phyloP scores from a whole-genome alignment of 2,113 vertebrate species.

The Delphinapterus leucas region DNA sequence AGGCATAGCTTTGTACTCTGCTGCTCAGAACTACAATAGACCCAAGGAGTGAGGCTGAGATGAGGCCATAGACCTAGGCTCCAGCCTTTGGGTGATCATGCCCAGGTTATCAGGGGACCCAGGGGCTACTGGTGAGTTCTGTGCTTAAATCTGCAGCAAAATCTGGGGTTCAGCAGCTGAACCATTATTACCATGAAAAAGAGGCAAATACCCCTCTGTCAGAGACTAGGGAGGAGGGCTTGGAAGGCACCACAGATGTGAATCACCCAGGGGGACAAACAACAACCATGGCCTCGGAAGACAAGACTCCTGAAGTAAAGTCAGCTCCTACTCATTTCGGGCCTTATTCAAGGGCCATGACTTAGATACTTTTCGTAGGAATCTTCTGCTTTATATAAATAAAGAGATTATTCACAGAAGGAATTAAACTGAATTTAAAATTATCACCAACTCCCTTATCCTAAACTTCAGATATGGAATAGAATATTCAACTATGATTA shows the following conservation, averaged over 20 bases:
- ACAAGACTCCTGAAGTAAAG: neutral
- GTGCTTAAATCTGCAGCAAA: slow-evolving; percentile 84
- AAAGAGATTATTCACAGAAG: neutral
- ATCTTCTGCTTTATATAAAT: neutral
- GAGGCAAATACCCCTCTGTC: neutral
- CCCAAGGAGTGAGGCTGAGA: slow-evolving; percentile 86
- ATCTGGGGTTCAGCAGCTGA: slow-evolving; percentile 82
- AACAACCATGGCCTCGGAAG: neutral
- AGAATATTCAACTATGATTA: neutral
- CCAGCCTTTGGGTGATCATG: slow-evolving; percentile 68
- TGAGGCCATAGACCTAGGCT: slow-evolving; percentile 80
- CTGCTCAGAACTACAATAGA: slow-evolving; percentile 83
- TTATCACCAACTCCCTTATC: neutral
- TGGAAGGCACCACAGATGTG: neutral
- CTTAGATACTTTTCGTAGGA: neutral
- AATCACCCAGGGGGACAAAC: neutral
- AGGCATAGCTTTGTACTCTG: slow-evolving; percentile 87
- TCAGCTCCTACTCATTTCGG: neutral
- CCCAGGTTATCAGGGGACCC: slow-evolving; percentile 67
- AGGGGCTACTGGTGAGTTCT: slow-evolving; percentile 80
- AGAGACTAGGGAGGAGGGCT: neutral
- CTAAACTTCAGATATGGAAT: neutral
- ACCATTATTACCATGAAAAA: slow-evolving; percentile 66
- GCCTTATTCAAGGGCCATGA: neutral
- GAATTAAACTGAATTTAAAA: neutral